Percentiles rank a stretch among this genome's conserved stretches.
These are phyloP conservation scores for Castor canadensis DNA, from an alignment of 2,113 vertebrate genomes.

Conservation along the genomic window DNA sequence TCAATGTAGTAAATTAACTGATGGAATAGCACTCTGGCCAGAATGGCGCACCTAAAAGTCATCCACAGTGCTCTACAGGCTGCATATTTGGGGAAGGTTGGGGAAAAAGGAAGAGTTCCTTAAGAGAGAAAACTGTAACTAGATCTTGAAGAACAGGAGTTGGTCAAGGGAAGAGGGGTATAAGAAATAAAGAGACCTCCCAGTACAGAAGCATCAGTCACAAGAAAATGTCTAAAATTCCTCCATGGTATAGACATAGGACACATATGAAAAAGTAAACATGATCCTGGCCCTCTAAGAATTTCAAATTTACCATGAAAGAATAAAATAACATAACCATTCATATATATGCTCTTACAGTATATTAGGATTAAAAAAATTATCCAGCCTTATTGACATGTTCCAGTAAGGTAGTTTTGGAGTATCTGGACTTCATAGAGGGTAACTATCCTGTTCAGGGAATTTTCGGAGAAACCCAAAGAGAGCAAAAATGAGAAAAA, in stretches of 20 bases:
- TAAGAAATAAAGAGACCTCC: neutral
- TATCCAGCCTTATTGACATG: no score
- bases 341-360: neutral
- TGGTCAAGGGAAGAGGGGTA: no score
- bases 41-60: neutral
- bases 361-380: neutral
- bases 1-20: neutral
- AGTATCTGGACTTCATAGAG: no score
- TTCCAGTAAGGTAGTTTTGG: no score
- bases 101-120: neutral
- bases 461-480: no score
- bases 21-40: neutral
- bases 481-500: no score
- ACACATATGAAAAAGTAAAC: no score
- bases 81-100: neutral
- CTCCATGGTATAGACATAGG: neutral
- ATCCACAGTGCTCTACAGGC: neutral
- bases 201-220: neutral
- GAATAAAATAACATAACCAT: neutral
- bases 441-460: no score
- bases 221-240: neutral
- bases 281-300: no score
- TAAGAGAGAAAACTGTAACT: neutral
- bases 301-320: neutral
- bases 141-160: neutral